Conservation (phyloP, 2,888 invertebrate genomes). For the Cheilosia impressa region DNA sequence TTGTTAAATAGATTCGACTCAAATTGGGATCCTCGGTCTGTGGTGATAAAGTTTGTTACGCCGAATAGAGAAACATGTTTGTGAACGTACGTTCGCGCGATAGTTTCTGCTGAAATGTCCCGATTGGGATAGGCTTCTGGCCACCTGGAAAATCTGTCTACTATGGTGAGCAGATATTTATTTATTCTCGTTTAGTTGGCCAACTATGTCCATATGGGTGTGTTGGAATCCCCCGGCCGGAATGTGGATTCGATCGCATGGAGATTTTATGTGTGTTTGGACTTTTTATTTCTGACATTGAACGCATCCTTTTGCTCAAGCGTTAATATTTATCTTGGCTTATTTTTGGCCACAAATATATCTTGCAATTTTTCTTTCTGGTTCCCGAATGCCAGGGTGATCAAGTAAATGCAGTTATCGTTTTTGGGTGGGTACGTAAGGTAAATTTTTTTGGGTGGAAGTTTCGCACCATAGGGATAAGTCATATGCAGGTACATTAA, state of each 20-base stretch:
- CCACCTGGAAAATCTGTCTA: conserved; percentile 13
- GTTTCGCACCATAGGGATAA: too few relatives aligned
- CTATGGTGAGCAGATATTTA: conserved; percentile 5
- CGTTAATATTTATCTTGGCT: conserved; percentile 25
- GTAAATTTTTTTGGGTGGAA: conserved; percentile 13
- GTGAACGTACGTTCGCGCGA: conserved; percentile 13
- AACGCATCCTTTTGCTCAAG: conserved; percentile 40
- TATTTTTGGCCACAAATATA: conserved; percentile 48
- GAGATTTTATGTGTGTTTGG: conserved; percentile 55
- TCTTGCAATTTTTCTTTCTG: conserved; percentile 28
- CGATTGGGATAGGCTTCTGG: conserved; percentile 17
- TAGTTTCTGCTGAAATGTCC: conserved; percentile 17
- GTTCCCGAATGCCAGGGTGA: conserved; percentile 41
- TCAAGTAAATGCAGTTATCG: conserved; percentile 12
- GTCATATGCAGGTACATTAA: too few relatives aligned
- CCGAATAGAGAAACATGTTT: conserved; percentile 22
- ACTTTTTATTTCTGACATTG: conserved; percentile 62
- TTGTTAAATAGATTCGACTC: conserved; percentile 11
- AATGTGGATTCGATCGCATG: conserved; percentile 21
- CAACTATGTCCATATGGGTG: conserved; percentile 47
- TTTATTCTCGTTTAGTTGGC: background rate
- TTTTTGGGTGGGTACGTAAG: conserved; percentile 7
- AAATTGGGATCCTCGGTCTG: conserved; percentile 19
- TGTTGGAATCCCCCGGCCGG: conserved; percentile 59
- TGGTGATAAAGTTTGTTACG: conserved; percentile 16